Evolutionary conservation across 2,113 vertebrate genomes (phyloP).

Genomic region (Gorsachius goisagi): DNA sequence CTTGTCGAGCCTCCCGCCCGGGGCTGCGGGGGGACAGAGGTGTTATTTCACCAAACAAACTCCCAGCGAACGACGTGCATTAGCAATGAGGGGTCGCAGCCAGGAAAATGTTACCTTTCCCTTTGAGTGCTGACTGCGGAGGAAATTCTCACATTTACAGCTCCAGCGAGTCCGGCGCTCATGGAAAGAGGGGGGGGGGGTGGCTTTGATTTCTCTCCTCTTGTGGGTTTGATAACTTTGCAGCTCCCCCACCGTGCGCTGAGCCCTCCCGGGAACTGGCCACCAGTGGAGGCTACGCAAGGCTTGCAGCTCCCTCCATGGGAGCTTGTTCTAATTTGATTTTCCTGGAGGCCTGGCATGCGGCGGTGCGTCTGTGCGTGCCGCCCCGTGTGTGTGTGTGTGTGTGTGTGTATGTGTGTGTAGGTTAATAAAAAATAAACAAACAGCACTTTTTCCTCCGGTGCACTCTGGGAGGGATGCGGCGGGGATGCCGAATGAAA

Average conservation of each 20-base stretch:
- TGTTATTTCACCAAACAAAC: constrained; percentile 84
- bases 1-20: constrained; percentile 57
- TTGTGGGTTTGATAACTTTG: neutral
- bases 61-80: constrained; percentile 64
- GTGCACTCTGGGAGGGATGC: neutral
- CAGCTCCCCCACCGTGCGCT: neutral
- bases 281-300: neutral
- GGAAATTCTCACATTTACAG: constrained; percentile 84
- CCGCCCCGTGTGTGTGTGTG: constrained; percentile 16
- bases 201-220: neutral
- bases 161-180: constrained; percentile 60
- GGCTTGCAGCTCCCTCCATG: neutral
- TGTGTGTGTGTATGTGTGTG: constrained; percentile 31
- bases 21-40: constrained; percentile 71
- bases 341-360: constrained; percentile 21
- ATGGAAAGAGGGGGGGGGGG: constrained; percentile 58
- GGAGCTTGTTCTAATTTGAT: constrained; percentile 17
- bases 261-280: neutral
- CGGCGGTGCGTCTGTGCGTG: neutral
- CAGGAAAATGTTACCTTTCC: constrained; percentile 87
- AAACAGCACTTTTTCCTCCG: neutral
- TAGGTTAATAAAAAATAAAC: constrained; percentile 62
- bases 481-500: constrained; percentile 25
- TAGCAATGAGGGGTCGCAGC: constrained; percentile 75
- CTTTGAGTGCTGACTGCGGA: constrained; percentile 79